Evolutionary conservation across 1,140 invertebrate genomes (phyloP).

Genomic region (Zaprionus camerounensis): DNA sequence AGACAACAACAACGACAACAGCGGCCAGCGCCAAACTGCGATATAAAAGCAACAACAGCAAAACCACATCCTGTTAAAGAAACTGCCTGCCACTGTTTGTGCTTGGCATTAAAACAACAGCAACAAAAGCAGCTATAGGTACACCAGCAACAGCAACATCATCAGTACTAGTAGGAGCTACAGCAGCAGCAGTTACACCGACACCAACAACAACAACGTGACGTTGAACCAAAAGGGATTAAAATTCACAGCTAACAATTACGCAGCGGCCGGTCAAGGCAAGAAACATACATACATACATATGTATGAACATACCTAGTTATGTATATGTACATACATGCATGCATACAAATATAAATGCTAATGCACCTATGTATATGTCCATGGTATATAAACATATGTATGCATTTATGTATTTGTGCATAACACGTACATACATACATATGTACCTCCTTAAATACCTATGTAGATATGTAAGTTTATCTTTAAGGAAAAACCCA

Average conservation of each 20-base stretch:
- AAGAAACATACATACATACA: background rate
- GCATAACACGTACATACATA: too few species aligned
- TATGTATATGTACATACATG: slow-evolving; percentile 7
- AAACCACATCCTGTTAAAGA: slow-evolving; percentile 57
- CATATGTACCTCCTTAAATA: background rate
- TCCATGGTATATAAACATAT: too few species aligned
- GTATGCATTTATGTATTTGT: too few species aligned
- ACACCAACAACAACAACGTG: slow-evolving; percentile 31
- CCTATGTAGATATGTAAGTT: background rate
- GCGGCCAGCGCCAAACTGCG: slow-evolving; percentile 67
- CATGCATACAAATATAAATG: background rate
- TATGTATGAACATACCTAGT: background rate
- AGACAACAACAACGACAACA: slow-evolving; percentile 74
- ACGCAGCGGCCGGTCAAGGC: slow-evolving; percentile 20
- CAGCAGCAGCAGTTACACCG: slow-evolving; percentile 11
- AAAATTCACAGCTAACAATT: slow-evolving; percentile 71
- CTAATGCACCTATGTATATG: background rate
- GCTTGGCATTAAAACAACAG: slow-evolving; percentile 69
- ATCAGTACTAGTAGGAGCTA: slow-evolving; percentile 42
- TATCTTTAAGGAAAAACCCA: background rate
- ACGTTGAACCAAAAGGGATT: slow-evolving; percentile 66
- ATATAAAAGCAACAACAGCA: slow-evolving; percentile 72
- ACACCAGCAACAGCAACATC: slow-evolving; percentile 16
- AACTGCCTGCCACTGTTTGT: slow-evolving; percentile 54
- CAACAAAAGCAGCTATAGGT: slow-evolving; percentile 21